A percentile compares a stretch with the other conserved stretches of the same genome.
phyloP scores from a whole-genome alignment of 2,888 invertebrate species.

The Pelosia muscerda region DNA sequence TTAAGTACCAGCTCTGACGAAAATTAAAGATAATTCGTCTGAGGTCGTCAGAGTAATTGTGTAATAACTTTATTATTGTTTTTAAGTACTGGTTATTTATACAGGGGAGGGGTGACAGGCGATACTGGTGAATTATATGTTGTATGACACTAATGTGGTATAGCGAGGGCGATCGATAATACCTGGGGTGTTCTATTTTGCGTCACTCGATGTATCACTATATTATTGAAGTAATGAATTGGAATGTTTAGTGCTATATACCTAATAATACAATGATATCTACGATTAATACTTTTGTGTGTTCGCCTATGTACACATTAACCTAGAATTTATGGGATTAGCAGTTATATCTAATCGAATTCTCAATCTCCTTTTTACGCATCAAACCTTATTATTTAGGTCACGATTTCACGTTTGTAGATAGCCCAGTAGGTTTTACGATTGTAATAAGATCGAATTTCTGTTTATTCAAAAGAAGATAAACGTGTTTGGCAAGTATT shows the following conservation, averaged over 20 bases:
- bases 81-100: constrained; percentile 26
- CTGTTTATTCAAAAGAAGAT: constrained; percentile 38
- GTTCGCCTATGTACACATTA: constrained; percentile 9
- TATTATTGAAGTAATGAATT: constrained; percentile 27
- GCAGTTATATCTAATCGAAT: constrained; percentile 19
- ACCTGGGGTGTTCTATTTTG: constrained; percentile 42
- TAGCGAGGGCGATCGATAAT: constrained; percentile 44
- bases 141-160: constrained; percentile 46
- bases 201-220: constrained; percentile 30
- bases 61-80: constrained; percentile 2
- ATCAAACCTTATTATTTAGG: constrained; percentile 45
- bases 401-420: constrained; percentile 48
- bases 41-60: background rate
- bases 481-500: constrained; percentile 52
- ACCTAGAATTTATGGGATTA: constrained; percentile 12
- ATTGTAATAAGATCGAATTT: constrained; percentile 36
- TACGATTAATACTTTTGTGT: background rate
- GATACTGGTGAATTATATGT: constrained; percentile 33
- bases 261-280: background rate
- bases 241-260: background rate
- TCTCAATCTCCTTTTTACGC: constrained; percentile 19
- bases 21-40: no score
- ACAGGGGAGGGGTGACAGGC: constrained; percentile 32
- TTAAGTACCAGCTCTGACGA: no score
- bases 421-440: constrained; percentile 29